Evolutionary conservation across 1,140 invertebrate species (phyloP).

Genomic region (Psix sp.): DNA sequence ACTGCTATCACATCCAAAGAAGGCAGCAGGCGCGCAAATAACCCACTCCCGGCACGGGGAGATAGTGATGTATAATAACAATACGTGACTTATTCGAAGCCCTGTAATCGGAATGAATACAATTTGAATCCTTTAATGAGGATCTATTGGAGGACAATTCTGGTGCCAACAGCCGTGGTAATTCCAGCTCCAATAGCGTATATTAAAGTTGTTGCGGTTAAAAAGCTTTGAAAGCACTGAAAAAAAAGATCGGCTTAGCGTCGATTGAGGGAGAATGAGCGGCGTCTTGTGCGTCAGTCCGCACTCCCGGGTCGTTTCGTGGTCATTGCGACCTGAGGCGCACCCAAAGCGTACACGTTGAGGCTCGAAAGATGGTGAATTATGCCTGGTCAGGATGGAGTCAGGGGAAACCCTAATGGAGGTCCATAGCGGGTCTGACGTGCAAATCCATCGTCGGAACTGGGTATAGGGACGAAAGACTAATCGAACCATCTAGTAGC

Average conservation of each 20-base stretch:
- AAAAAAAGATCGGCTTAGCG: no score
- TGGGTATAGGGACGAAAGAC: slow-evolving; percentile 94
- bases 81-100: slow-evolving; percentile 79
- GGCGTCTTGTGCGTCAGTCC: not conserved
- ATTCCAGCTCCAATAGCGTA: slow-evolving; percentile 94
- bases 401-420: no score
- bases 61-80: slow-evolving; percentile 93
- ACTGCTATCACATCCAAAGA: slow-evolving; percentile 95
- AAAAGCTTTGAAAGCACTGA: slow-evolving; percentile 80
- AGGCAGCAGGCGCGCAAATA: slow-evolving; percentile 93
- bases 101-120: slow-evolving; percentile 92
- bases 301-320: no score
- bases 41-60: slow-evolving; percentile 82
- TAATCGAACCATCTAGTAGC: slow-evolving; percentile 95
- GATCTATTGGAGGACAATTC: slow-evolving; percentile 94
- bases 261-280: not conserved
- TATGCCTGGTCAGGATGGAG: slow-evolving; percentile 92
- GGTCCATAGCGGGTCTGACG: slow-evolving; percentile 92
- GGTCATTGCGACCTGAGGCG: no score
- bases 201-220: slow-evolving; percentile 91
- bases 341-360: no score
- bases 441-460: slow-evolving; percentile 93
- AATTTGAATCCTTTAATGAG: slow-evolving; percentile 93
- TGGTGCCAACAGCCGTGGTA: slow-evolving; percentile 93
- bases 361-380: slow-evolving; percentile 95